Evolutionary conservation across 2,888 invertebrate species (phyloP), one percentile per base, ranked within the genome.

Genomic region (Alentia gelatinosa): DNA sequence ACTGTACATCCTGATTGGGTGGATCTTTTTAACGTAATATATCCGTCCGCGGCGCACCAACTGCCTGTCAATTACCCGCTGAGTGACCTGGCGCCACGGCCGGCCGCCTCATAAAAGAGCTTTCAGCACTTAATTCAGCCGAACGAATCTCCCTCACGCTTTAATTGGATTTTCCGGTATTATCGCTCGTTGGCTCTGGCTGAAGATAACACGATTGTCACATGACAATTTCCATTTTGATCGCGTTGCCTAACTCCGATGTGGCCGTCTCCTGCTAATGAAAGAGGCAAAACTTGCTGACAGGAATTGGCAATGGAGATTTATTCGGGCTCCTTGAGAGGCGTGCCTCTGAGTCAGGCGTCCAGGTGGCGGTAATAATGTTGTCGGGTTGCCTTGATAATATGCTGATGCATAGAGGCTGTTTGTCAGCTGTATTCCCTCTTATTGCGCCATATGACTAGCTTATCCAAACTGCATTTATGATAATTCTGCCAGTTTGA

Each of bases 141-240:
- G 79, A 79, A 39, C 39, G 79, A 79, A 35, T 79, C 79, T 39
- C 37, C 37, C 79, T 35, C 79, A 35, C 4, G 79, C 35, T 79
- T 79, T 79, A 79, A 79, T 79, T 79, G 79, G 79, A 79, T 79
- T 79, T 39, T 35, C 79, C 35, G 79, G 79, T 39, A 79, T 79
- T 79, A 79, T 79, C 79, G 79, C 79, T 39, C 79, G 15, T 19
- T 35, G n/a, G 39, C 37, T n/a, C 79, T 39, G 37, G 79, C 79
- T 39, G 79, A 35, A 39, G 79, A 79, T 79, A 79, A 79, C 79
- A 79, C 79, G 79, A 79, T 79, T 79, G 79, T 79, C 79, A 79
- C 79, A 79, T 79, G 79, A 79, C 79, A 79, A 79, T 79, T 79
- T 79, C 79, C 79, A 79, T 79, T 79, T 79, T 79, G 79, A 79